phyloP scores from a whole-genome alignment of 2,888 invertebrate species.

The Andrena camellia region DNA sequence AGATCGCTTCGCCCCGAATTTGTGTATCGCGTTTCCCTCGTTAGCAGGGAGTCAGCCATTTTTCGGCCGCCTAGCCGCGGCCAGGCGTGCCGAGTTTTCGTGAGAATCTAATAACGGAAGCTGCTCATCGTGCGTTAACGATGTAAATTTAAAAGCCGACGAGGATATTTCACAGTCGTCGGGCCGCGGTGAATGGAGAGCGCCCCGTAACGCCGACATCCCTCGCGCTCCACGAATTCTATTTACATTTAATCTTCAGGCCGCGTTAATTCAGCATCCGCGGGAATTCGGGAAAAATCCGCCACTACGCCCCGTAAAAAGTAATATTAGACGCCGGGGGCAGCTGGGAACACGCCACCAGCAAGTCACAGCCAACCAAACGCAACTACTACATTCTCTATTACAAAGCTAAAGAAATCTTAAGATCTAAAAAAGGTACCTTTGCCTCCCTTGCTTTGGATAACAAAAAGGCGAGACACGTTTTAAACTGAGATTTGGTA shows the following conservation, averaged over 20 bases:
- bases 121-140: slow-evolving; percentile 53
- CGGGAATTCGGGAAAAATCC: slow-evolving; percentile 66
- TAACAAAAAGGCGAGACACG: background rate
- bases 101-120: slow-evolving; percentile 43
- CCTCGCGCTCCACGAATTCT: slow-evolving; percentile 57
- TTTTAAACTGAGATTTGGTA: background rate
- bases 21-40: slow-evolving; percentile 26
- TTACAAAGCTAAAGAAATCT: background rate
- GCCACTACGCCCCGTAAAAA: slow-evolving; percentile 57
- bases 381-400: slow-evolving; percentile 1
- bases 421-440: background rate
- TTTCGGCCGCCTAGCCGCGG: slow-evolving; percentile 16
- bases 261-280: slow-evolving; percentile 66
- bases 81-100: slow-evolving; percentile 25
- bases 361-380: slow-evolving; percentile 19
- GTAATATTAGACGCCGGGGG: slow-evolving; percentile 59
- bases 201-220: background rate
- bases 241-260: slow-evolving; percentile 71
- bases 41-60: slow-evolving; percentile 34
- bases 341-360: slow-evolving; percentile 24
- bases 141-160: slow-evolving; percentile 54
- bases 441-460: background rate
- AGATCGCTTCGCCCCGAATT: background rate
- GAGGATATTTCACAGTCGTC: slow-evolving; percentile 47
- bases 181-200: slow-evolving; percentile 18